phyloP scores from a whole-genome alignment of 2,113 vertebrate genomes.

The Craseonycteris thonglongyai region DNA sequence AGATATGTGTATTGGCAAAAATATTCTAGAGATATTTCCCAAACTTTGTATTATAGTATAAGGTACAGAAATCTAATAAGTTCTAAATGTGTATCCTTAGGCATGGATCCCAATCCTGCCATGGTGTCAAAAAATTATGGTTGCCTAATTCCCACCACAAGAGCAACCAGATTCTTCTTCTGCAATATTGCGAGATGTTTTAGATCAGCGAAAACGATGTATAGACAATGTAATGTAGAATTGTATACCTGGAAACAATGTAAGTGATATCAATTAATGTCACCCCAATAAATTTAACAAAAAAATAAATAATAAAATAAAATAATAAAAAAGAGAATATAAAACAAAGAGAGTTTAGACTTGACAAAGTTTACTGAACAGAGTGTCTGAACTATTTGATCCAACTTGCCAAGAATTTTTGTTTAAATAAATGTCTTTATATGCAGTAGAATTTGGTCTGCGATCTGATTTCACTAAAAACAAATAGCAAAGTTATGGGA shows the following conservation, averaged over 20 bases:
- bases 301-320: too few species aligned
- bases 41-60: background rate
- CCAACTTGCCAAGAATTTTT: background rate
- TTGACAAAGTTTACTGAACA: background rate
- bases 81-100: background rate
- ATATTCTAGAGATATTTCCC: background rate
- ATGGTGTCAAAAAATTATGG: background rate
- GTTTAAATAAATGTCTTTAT: background rate
- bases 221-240: too few species aligned
- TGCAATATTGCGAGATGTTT: background rate
- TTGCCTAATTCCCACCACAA: background rate
- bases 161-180: background rate
- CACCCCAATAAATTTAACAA: too few species aligned
- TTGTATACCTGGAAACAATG: too few species aligned
- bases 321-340: too few species aligned
- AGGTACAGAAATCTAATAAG: background rate
- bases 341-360: background rate
- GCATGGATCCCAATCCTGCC: background rate
- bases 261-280: too few species aligned
- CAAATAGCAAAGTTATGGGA: background rate
- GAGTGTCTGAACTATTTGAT: background rate
- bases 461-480: background rate
- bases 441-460: background rate
- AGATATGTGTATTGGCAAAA: background rate
- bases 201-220: too few species aligned